These are phyloP conservation scores for Cochlearius cochlearius DNA, from an alignment of 2,113 vertebrate species.

Conservation along the genomic window DNA sequence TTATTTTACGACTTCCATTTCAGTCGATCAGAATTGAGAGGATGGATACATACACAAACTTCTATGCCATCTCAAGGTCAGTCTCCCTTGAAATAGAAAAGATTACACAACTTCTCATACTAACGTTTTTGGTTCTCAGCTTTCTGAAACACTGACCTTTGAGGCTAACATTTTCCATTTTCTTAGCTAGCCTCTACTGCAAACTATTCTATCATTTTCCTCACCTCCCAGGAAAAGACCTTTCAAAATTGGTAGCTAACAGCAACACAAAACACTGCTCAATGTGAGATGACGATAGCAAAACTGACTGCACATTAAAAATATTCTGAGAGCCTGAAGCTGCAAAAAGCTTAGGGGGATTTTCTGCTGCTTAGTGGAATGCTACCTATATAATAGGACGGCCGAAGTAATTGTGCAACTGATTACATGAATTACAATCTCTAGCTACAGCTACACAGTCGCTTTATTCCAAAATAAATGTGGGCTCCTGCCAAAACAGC, in stretches of 20 bases:
- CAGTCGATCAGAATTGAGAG: background rate
- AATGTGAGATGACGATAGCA: background rate
- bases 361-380: background rate
- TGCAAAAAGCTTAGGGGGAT: background rate
- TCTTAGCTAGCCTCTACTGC: background rate
- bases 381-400: background rate
- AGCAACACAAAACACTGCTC: background rate
- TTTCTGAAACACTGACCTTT: background rate
- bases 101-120: background rate
- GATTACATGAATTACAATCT: background rate
- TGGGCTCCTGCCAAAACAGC: background rate
- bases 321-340: background rate
- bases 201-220: background rate
- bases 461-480: constrained; percentile 5
- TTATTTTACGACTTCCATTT: background rate
- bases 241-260: background rate
- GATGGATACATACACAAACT: background rate
- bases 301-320: background rate
- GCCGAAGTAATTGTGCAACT: background rate
- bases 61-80: background rate
- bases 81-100: background rate
- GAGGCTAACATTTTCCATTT: constrained; percentile 3
- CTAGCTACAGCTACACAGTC: background rate
- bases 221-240: background rate
- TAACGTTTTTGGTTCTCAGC: background rate